phyloP scores from a whole-genome alignment of 2,113 vertebrate genomes.

The Thymallus thymallus region DNA sequence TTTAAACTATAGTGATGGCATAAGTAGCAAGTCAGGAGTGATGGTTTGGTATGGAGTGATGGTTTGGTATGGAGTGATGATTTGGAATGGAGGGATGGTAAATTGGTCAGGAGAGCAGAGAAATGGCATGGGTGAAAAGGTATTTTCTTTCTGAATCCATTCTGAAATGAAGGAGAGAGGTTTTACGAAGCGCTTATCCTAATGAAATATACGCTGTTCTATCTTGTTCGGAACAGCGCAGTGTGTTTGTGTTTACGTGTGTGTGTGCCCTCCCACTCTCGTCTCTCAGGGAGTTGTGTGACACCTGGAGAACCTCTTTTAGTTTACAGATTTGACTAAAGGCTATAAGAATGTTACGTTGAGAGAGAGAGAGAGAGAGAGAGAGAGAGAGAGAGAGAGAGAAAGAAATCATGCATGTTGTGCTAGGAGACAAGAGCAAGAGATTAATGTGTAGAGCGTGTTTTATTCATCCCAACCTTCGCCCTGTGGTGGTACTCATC shows the following conservation, averaged over 20 bases:
- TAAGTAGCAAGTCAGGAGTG: not conserved
- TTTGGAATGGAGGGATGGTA: not conserved
- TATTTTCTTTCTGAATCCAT: conserved; percentile 16
- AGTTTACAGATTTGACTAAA: too few relatives aligned
- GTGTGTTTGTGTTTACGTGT: not conserved
- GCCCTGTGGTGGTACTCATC: not conserved
- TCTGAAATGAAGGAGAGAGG: conserved; percentile 30
- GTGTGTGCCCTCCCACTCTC: not conserved
- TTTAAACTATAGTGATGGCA: not conserved
- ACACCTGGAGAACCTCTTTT: not conserved
- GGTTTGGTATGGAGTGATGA: not conserved
- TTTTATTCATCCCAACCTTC: too few relatives aligned
- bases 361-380: too few relatives aligned
- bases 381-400: too few relatives aligned
- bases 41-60: not conserved
- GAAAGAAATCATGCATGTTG: not conserved
- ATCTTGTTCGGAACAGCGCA: not conserved
- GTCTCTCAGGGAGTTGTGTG: not conserved
- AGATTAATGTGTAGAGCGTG: not conserved
- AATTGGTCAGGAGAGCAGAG: not conserved
- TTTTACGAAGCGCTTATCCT: conserved; percentile 57
- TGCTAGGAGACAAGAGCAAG: not conserved
- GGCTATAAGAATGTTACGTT: too few relatives aligned
- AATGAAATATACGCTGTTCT: conserved; percentile 39
- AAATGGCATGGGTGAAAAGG: conserved; percentile 1